A percentile compares a stretch with the other conserved stretches of the same genome.
These are phyloP conservation scores for Podabrus alpinus DNA, from an alignment of 2,888 invertebrate genomes.

Conservation along the genomic window DNA sequence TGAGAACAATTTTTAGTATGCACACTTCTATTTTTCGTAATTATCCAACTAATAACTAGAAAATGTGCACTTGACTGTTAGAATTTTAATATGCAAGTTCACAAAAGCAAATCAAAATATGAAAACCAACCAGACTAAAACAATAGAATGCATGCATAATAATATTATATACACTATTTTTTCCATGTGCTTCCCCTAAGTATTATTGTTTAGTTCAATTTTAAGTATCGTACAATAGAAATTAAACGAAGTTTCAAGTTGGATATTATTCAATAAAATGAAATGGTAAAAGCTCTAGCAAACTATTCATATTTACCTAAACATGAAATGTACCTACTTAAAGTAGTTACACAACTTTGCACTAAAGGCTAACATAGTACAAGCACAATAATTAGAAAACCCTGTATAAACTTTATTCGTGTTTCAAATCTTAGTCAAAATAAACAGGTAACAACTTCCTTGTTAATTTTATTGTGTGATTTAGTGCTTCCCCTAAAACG, in stretches of 20 bases:
- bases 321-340: not conserved
- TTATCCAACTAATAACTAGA: too few relatives aligned
- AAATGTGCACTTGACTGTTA: too few relatives aligned
- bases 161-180: not conserved
- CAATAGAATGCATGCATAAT: not conserved
- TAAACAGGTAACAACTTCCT: constrained; percentile 17
- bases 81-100: not conserved
- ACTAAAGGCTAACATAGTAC: constrained; percentile 6
- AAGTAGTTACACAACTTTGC: constrained; percentile 3
- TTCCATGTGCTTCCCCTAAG: not conserved
- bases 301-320: not conserved
- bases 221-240: not conserved
- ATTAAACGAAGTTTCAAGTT: not conserved
- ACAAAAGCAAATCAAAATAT: not conserved
- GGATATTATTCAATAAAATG: not conserved
- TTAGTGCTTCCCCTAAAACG: constrained; percentile 1
- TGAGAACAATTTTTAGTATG: too few relatives aligned
- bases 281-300: not conserved
- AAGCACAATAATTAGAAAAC: not conserved
- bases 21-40: too few relatives aligned
- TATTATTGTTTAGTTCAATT: not conserved
- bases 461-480: not conserved
- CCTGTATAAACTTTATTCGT: constrained; percentile 7
- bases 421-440: constrained; percentile 15
- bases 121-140: not conserved